Conservation (phyloP, 2,888 invertebrate species). For the Agrenia bidenticulata region DNA sequence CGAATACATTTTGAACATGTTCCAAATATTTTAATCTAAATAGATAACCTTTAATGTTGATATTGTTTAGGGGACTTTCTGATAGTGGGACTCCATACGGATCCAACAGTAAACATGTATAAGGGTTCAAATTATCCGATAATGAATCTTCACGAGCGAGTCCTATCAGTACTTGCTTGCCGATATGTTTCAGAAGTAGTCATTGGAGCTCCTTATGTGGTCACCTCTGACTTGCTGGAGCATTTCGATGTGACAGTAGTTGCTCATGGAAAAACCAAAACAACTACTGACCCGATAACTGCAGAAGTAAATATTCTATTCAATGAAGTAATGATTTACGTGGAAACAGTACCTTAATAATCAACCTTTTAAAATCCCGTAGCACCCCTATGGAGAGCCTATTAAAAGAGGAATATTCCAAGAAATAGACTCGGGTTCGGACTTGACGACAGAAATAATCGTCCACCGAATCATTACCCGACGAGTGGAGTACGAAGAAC, state of each 20-base stretch:
- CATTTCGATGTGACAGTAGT: slow-evolving; percentile 91
- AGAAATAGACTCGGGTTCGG: slow-evolving; percentile 77
- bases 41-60: not conserved
- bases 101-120: slow-evolving; percentile 85
- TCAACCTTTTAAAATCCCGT: slow-evolving; percentile 29
- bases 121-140: slow-evolving; percentile 96
- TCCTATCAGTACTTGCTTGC: slow-evolving; percentile 93
- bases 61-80: slow-evolving; percentile 59
- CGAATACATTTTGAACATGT: slow-evolving; percentile 1
- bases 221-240: slow-evolving; percentile 88
- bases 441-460: slow-evolving; percentile 93
- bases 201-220: slow-evolving; percentile 94
- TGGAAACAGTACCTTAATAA: slow-evolving; percentile 31
- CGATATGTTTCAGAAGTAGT: slow-evolving; percentile 98
- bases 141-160: slow-evolving; percentile 98
- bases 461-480: slow-evolving; percentile 85
- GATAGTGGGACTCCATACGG: slow-evolving; percentile 73
- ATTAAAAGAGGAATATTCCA: slow-evolving; percentile 66
- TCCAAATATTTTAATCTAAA: not conserved
- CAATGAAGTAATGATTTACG: too few species aligned
- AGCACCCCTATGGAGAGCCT: slow-evolving; percentile 41
- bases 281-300: slow-evolving; percentile 31
- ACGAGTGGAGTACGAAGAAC: slow-evolving; percentile 43
- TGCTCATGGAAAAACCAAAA: slow-evolving; percentile 70
- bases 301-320: too few species aligned